Percentiles rank a stretch among this genome's conserved stretches.
Conservation (phyloP, 1,140 invertebrate species). For the Panulirus ornatus region DNA sequence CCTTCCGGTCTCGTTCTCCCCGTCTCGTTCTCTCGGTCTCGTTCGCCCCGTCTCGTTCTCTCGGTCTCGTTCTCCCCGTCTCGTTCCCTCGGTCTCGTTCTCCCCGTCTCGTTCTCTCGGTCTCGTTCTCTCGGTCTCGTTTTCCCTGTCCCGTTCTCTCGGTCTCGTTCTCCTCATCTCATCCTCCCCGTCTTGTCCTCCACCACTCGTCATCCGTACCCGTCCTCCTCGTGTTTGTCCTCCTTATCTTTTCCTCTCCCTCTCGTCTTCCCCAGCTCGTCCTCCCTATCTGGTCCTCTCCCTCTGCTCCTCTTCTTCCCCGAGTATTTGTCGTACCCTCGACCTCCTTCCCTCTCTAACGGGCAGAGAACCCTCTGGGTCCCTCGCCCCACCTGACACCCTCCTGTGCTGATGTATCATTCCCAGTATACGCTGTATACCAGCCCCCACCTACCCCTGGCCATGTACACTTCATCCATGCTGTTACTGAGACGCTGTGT, state of each 20-base stretch:
- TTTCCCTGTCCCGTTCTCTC: neutral
- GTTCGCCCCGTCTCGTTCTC: neutral
- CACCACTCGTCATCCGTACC: neutral
- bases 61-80: neutral
- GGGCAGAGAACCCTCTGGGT: too few species aligned
- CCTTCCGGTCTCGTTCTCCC: neutral
- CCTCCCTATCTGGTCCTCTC: neutral
- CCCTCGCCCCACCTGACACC: too few species aligned
- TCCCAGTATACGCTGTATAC: too few species aligned
- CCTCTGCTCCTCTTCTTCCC: neutral
- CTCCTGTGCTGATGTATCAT: too few species aligned
- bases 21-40: neutral
- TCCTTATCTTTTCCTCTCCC: neutral
- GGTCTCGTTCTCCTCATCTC: too few species aligned
- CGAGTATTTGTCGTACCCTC: neutral
- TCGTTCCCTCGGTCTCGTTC: neutral
- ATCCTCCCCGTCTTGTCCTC: neutral
- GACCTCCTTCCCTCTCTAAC: too few species aligned
- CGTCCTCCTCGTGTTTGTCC: neutral
- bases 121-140: conserved; percentile 16
- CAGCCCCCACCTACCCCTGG: too few species aligned
- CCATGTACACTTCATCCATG: too few species aligned
- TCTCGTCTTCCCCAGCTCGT: neutral
- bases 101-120: neutral
- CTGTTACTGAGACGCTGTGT: too few species aligned